These are phyloP conservation scores for Metopolophium dirhodum DNA, from an alignment of 1,140 invertebrate species.

Conservation along the genomic window DNA sequence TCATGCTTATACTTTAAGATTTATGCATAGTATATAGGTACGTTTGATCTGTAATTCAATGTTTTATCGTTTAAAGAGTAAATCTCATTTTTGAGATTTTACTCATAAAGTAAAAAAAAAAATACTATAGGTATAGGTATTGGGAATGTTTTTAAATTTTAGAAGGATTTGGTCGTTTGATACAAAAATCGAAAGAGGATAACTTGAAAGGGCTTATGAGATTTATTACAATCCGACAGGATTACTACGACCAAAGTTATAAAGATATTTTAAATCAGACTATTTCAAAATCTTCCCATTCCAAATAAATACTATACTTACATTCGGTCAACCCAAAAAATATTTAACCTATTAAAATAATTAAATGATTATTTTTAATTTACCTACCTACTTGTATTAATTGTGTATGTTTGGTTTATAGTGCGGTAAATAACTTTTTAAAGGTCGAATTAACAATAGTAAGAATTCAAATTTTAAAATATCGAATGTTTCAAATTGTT, in stretches of 20 bases:
- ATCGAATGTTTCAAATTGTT: too few species aligned
- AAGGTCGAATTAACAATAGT: too few species aligned
- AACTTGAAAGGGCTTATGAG: conserved; percentile 21
- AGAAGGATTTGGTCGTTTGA: conserved; percentile 24
- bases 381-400: too few species aligned
- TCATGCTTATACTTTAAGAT: not conserved
- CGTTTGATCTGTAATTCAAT: not conserved
- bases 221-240: conserved; percentile 35
- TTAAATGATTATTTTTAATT: not conserved
- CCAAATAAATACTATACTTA: not conserved
- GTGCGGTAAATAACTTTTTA: too few species aligned
- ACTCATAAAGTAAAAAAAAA: not conserved
- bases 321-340: not conserved
- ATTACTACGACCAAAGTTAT: conserved; percentile 38
- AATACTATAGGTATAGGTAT: not conserved
- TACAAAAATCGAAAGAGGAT: conserved; percentile 46
- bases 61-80: conserved; percentile 25
- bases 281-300: not conserved
- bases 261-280: conserved; percentile 35
- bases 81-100: conserved; percentile 8
- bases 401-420: too few species aligned
- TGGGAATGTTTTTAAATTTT: conserved; percentile 14
- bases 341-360: not conserved
- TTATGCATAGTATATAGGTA: not conserved
- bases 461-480: too few species aligned